Base-by-base conservation (phyloP, 1,140 invertebrate species). In the Oppia nitens region DNA sequence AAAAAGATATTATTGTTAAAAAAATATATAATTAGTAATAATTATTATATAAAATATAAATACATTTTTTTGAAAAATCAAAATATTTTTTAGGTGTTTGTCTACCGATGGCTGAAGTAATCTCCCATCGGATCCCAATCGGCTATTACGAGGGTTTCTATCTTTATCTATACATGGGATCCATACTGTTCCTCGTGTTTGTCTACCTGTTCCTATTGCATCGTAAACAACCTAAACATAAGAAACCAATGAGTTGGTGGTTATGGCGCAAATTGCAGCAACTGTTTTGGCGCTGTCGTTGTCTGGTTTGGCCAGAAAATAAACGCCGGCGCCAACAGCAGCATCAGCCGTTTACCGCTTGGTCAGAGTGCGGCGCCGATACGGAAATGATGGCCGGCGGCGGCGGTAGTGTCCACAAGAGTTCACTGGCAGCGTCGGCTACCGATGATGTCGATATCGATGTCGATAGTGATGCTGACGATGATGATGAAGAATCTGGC, bases 111-210 rank as follows among this genome's bases (percentile, higher is more conserved):
- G 70, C 74, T 11, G 74, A 76, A 65, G 72, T 72, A 17, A 75
- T 75, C 49, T 70, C 72, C 9, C 63, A 67, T 29, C 60, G 70
- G 29, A 66, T 70, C n/a, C 68, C 71, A 12, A 66, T 67, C 3
- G 65, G 68, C 3, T 68, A 70, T 47, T 77, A 75, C 64, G 75
- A 77, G 67, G 81, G 82, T 1, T 91, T 88, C 73, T 91, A 91
- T 69, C 73, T 90, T 52, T 91, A 90, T 68, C 78, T 91, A 57
- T 91, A 91, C 72, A 82, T 87, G 64, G 85, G 85, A 60, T 88
- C 85, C 67, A 91, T 90, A 82, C 76, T 83, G 52, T 90, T 90
- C 68, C 74, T 91, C 29, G 74, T 87, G 24, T 87, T 87, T 66
- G 86, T 88, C 81, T 89, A 88, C 67, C 77, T 79, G 21, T 84